Evolutionary conservation across 2,888 invertebrate genomes (phyloP).

Genomic region (Thera britannica): DNA sequence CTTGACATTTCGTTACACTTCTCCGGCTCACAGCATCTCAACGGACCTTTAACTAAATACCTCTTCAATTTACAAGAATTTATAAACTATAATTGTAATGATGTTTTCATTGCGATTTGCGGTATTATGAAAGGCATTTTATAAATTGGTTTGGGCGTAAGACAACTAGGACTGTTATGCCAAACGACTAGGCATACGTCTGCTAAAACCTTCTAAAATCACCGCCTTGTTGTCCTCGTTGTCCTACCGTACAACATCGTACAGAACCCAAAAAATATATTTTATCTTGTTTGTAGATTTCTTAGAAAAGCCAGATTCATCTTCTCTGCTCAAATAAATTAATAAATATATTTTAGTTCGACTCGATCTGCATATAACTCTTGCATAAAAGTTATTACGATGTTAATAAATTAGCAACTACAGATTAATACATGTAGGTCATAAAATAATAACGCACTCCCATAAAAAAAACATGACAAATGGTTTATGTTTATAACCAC

Average conservation of each 20-base stretch:
- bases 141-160: neutral
- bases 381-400: too few species aligned
- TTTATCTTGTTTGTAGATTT: too few species aligned
- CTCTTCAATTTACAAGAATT: slow-evolving; percentile 48
- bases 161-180: neutral
- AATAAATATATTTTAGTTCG: too few species aligned
- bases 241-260: too few species aligned
- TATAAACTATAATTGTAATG: slow-evolving; percentile 37
- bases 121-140: slow-evolving; percentile 6
- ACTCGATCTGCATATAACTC: too few species aligned
- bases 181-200: too few species aligned
- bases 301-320: too few species aligned
- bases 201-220: too few species aligned
- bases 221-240: too few species aligned
- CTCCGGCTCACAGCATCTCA: slow-evolving; percentile 54
- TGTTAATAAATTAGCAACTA: too few species aligned
- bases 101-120: slow-evolving; percentile 29
- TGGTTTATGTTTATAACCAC: slow-evolving; percentile 33
- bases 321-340: too few species aligned
- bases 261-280: too few species aligned
- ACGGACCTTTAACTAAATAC: slow-evolving; percentile 57
- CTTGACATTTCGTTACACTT: slow-evolving; percentile 74
- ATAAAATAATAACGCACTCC: slow-evolving; percentile 7
- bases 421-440: neutral
- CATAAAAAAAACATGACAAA: slow-evolving; percentile 24